A percentile compares a stretch with the other conserved stretches of the same genome.
These are phyloP conservation scores for Prochilodus magdalenae DNA, from an alignment of 2,113 vertebrate species.

Conservation along the genomic window DNA sequence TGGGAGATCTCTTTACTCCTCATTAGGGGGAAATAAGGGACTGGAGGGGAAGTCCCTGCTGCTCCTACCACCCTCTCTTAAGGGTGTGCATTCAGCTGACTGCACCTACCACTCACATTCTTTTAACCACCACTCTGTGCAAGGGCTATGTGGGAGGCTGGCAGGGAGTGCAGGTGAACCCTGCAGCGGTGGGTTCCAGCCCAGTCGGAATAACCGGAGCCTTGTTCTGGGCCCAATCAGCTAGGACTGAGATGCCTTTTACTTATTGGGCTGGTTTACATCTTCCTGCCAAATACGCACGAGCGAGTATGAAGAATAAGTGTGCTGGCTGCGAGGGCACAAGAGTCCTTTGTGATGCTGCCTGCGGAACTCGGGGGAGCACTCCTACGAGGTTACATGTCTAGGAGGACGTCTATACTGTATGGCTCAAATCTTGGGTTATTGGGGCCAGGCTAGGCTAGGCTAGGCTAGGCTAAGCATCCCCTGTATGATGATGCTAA, in stretches of 20 bases:
- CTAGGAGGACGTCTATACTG: neutral
- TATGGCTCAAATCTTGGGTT: neutral
- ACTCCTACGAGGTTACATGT: neutral
- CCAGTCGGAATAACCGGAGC: slow-evolving; percentile 31
- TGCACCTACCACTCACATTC: neutral
- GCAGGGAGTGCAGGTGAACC: slow-evolving; percentile 29
- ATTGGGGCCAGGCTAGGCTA: too few species aligned
- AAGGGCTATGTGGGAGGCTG: slow-evolving; percentile 21
- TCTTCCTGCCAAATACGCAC: slow-evolving; percentile 22
- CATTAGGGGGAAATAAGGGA: neutral
- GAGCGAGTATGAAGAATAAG: slow-evolving; percentile 10
- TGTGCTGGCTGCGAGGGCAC: neutral
- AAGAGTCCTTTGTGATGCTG: slow-evolving; percentile 19
- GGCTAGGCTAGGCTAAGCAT: too few species aligned
- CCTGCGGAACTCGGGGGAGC: neutral
- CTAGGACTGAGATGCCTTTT: slow-evolving; percentile 26
- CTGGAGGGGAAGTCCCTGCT: neutral
- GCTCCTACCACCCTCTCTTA: slow-evolving; percentile 4
- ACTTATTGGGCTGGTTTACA: slow-evolving; percentile 20
- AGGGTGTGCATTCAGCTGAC: neutral
- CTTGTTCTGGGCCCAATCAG: slow-evolving; percentile 46
- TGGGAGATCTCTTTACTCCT: neutral
- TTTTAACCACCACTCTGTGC: neutral
- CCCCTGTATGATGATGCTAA: too few species aligned
- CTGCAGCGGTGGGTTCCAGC: neutral